Base-by-base conservation (phyloP, 2,888 invertebrate species). In the Prenolepis imparis region DNA sequence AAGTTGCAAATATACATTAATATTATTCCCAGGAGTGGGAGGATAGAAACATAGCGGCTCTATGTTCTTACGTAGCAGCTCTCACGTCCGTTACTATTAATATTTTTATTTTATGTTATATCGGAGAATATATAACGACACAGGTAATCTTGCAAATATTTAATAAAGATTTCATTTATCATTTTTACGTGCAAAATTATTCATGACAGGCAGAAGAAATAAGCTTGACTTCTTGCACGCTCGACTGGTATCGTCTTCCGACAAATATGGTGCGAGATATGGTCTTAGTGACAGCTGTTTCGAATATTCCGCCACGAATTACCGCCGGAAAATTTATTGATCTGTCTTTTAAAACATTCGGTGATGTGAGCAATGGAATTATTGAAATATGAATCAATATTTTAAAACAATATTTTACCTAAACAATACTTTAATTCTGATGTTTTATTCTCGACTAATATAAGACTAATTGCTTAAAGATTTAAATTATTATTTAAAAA, bases 311-410 rank as follows among this genome's bases (percentile, higher is more conserved):
- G 0, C 84, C 85, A 8, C 87, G 84, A 68, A 86, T 92, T 21
- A 92, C 91, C 8, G 91, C 92, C 55, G 92, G 91, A 36, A 91
- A 90, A 84, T 84, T 92, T 82, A 84, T 90, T 6, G 84, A 89
- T 24, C 63, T 92, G 8, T 91, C 92, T 11, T 81, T 91, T 21
- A 83, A 57, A 24, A 89, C 86, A 63, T 92, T 92, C 81, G 86
- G 88, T 63, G 88, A 89, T n/a, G 92, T 92, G 83, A 84, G 90
- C 44, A 52, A 32, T 39, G n/a, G 28, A 21, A 21, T 48, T 63
- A 2, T 28, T 28, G 28, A 28, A 39, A 12, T n/a, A 3, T 21
- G 18, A 63, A 8, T 9, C 9, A 36, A 63, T n/a, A 18, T n/a
- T 36, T 18, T 3, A 9, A 64, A 21, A 21, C 3, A 5, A 15